phyloP scores from a whole-genome alignment of 2,113 vertebrate genomes.

The Ictidomys tridecemlineatus region DNA sequence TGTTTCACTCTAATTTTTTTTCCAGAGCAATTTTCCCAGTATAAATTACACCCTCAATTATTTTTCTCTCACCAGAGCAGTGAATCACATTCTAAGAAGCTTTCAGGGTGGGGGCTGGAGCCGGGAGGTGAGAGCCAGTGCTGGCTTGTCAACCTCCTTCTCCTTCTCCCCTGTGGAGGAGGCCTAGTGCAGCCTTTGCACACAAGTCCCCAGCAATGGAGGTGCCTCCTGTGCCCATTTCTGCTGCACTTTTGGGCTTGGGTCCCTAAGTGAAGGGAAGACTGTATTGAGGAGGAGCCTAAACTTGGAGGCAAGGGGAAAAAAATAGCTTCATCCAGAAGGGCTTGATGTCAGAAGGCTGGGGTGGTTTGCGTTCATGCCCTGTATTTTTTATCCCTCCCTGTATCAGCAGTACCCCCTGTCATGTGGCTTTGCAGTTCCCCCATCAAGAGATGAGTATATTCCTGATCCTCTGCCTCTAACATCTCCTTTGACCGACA shows the following conservation, averaged over 20 bases:
- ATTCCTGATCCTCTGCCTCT: background rate
- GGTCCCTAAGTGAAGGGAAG: background rate
- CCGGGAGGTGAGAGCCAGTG: slow-evolving; percentile 45
- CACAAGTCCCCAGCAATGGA: background rate
- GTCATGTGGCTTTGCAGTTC: background rate
- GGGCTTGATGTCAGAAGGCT: background rate
- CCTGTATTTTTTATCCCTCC: background rate
- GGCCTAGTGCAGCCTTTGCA: background rate
- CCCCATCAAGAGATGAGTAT: background rate
- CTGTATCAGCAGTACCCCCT: background rate
- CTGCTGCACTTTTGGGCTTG: background rate
- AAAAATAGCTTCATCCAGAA: background rate
- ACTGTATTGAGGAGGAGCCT: background rate
- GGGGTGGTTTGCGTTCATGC: too few species aligned
- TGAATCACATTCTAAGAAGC: slow-evolving; percentile 68
- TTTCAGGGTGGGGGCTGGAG: slow-evolving; percentile 54
- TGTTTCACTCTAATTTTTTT: slow-evolving; percentile 24
- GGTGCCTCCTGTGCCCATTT: background rate
- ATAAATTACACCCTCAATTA: slow-evolving; percentile 78
- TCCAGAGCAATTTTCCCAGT: slow-evolving; percentile 69
- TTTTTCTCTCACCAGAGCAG: slow-evolving; percentile 60
- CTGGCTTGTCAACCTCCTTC: slow-evolving; percentile 32
- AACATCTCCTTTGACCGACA: background rate
- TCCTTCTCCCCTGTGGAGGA: background rate
- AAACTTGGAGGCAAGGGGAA: background rate